Percentiles rank a stretch among this genome's conserved stretches.
phyloP scores from a whole-genome alignment of 2,797 vertebrate genomes.

The Mormyrus hasselquistii region DNA sequence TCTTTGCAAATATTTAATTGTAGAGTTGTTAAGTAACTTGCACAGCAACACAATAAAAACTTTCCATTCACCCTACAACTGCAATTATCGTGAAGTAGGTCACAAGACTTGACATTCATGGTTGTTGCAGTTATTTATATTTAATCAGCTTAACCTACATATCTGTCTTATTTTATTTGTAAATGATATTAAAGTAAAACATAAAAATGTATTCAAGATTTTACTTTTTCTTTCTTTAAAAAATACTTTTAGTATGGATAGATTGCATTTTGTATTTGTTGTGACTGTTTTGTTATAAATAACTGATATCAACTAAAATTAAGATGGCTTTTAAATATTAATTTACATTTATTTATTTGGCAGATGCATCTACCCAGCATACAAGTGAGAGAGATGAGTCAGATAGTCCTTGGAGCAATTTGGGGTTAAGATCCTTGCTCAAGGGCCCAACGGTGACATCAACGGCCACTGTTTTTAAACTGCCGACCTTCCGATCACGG shows the following conservation, averaged over 20 bases:
- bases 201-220: not conserved
- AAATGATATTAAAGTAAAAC: not conserved
- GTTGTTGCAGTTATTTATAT: not conserved
- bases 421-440: not conserved
- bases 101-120: not conserved
- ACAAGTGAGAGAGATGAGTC: not conserved
- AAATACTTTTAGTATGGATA: not conserved
- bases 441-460: not conserved
- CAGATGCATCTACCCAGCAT: not conserved
- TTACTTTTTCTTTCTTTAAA: not conserved
- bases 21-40: not conserved
- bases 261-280: not conserved
- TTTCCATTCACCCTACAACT: not conserved
- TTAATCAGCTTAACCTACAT: not conserved
- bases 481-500: not conserved
- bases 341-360: not conserved
- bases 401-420: not conserved
- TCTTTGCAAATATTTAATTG: not conserved
- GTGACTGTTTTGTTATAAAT: not conserved
- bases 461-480: not conserved
- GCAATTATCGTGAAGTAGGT: not conserved
- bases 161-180: not conserved
- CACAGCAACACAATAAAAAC: not conserved
- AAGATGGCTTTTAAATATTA: not conserved
- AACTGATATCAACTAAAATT: not conserved